These are phyloP conservation scores for Hermaeophaga mercurialis DNA, from an alignment of 2,888 invertebrate species.

Conservation along the genomic window DNA sequence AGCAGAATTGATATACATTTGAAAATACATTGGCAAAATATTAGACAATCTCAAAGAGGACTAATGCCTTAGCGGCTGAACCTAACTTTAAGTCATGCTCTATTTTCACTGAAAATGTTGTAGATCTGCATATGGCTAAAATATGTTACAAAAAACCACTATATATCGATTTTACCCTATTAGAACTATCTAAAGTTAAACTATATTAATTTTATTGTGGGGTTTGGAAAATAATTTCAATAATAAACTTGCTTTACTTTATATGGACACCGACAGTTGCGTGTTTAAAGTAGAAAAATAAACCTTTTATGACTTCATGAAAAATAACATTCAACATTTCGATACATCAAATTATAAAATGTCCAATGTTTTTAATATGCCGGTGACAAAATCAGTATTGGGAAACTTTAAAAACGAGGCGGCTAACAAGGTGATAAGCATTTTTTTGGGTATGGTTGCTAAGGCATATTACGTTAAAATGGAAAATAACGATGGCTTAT, in stretches of 20 bases:
- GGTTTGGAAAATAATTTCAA: background rate
- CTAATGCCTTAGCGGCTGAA: constrained; percentile 37
- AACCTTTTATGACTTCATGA: constrained; percentile 50
- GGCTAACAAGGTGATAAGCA: no score
- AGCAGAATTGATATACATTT: constrained; percentile 50
- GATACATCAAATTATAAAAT: constrained; percentile 46
- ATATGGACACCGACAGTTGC: background rate
- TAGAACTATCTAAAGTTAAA: background rate
- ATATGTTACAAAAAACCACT: constrained; percentile 45
- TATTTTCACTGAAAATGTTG: constrained; percentile 47
- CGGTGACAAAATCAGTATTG: no score
- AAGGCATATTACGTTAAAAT: constrained; percentile 24
- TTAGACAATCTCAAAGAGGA: constrained; percentile 36
- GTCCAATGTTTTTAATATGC: background rate
- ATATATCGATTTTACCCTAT: constrained; percentile 34
- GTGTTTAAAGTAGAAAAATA: constrained; percentile 45
- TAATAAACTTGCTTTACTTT: background rate
- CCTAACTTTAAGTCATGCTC: constrained; percentile 48
- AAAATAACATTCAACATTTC: no score
- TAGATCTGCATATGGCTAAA: constrained; percentile 42
- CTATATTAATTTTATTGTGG: constrained; percentile 6
- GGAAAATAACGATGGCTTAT: constrained; percentile 10
- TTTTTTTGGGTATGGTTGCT: background rate
- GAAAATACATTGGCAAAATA: constrained; percentile 47
- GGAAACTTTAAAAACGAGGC: no score